Percentiles rank a stretch among this genome's conserved stretches.
Conservation (phyloP, 2,113 vertebrate species). For the Ardeotis arabs region DNA sequence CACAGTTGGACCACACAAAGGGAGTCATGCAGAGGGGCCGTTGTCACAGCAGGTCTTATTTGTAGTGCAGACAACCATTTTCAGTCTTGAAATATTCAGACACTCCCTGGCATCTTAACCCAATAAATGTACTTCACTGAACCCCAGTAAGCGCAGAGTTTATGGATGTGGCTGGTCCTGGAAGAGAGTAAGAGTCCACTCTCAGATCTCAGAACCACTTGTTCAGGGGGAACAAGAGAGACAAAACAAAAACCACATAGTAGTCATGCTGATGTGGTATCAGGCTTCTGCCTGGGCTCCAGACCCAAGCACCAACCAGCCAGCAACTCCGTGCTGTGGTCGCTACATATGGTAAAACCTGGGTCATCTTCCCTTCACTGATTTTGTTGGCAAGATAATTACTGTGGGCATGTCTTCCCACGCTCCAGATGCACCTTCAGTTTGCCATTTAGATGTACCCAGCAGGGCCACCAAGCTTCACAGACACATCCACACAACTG, state of each 20-base stretch:
- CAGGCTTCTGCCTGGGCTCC: background rate
- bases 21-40: background rate
- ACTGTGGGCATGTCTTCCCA: background rate
- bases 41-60: background rate
- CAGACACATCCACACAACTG: background rate
- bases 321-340: background rate
- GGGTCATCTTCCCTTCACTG: background rate
- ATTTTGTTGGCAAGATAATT: background rate
- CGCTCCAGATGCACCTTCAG: background rate
- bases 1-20: background rate
- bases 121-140: background rate
- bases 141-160: background rate
- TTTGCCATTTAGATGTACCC: background rate
- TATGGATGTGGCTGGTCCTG: background rate
- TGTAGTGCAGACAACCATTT: constrained; percentile 30
- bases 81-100: constrained; percentile 13
- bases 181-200: background rate
- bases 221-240: background rate
- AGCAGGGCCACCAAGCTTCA: background rate
- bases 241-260: background rate
- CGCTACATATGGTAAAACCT: background rate
- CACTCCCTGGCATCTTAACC: background rate
- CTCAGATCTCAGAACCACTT: background rate
- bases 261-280: background rate
- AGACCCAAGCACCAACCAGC: background rate